Conservation (phyloP, 2,113 vertebrate genomes). For the Cyprinodon brontotheroides region DNA sequence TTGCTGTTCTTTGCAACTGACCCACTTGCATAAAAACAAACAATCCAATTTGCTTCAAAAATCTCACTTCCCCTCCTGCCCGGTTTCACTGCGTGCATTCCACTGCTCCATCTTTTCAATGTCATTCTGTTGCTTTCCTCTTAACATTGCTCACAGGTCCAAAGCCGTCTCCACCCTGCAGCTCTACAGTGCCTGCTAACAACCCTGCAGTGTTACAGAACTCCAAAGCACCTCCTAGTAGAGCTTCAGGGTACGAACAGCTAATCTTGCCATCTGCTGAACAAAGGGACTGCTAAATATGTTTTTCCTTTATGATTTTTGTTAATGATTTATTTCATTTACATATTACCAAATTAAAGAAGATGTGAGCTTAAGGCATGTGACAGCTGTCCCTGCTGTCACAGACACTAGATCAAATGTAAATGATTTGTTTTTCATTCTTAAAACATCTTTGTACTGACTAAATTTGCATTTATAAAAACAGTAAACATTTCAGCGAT, state of each 20-base stretch:
- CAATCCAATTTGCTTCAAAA: conserved; percentile 29
- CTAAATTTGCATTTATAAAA: too few species aligned
- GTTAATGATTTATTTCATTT: conserved; percentile 15
- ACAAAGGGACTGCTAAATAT: neutral
- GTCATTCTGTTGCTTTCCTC: conserved; percentile 6
- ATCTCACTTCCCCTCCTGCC: conserved; percentile 3
- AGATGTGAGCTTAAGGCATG: too few species aligned
- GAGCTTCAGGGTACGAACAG: conserved; percentile 20
- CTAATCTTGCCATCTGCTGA: conserved; percentile 2
- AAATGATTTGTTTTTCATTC: too few species aligned
- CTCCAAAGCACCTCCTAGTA: conserved; percentile 16
- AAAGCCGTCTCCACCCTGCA: neutral
- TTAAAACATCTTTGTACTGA: too few species aligned
- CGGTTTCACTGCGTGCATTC: neutral
- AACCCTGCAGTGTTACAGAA: neutral
- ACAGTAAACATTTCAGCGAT: too few species aligned
- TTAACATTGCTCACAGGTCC: conserved; percentile 11
- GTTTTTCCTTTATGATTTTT: neutral
- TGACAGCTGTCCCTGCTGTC: too few species aligned
- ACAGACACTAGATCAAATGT: too few species aligned
- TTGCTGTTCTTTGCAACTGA: conserved; percentile 44
- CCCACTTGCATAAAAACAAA: conserved; percentile 59
- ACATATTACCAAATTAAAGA: neutral
- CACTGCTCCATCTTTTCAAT: neutral
- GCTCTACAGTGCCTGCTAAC: conserved; percentile 2